A percentile compares a stretch with the other conserved stretches of the same genome.
phyloP scores from a whole-genome alignment of 2,888 invertebrate species.

The Trichacis sp. region DNA sequence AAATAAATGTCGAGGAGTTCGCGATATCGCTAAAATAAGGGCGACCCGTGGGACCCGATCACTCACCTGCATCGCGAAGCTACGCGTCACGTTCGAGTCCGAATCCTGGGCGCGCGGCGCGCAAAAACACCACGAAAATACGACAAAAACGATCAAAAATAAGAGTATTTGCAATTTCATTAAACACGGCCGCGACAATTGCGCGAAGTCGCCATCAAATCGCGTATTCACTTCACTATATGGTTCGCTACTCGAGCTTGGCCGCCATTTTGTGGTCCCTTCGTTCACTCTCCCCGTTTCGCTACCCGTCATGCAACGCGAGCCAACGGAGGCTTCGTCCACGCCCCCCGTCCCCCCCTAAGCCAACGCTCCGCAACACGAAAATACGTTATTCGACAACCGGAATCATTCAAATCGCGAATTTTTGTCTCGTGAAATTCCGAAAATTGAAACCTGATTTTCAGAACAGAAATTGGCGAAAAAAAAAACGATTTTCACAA shows the following conservation, averaged over 20 bases:
- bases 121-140: slow-evolving; percentile 45
- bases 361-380: too few species aligned
- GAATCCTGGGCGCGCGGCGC: slow-evolving; percentile 44
- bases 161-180: slow-evolving; percentile 48
- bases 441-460: too few species aligned
- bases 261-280: slow-evolving; percentile 68
- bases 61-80: slow-evolving; percentile 68
- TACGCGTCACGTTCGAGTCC: slow-evolving; percentile 63
- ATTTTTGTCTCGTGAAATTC: too few species aligned
- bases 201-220: slow-evolving; percentile 59
- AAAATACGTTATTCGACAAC: too few species aligned
- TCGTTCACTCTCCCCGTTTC: slow-evolving; percentile 53
- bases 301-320: slow-evolving; percentile 60
- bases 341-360: neutral
- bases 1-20: too few species aligned
- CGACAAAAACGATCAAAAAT: slow-evolving; percentile 25
- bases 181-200: slow-evolving; percentile 45
- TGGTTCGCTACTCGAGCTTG: slow-evolving; percentile 61
- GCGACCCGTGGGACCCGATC: slow-evolving; percentile 53
- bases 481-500: too few species aligned
- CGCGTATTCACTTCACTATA: slow-evolving; percentile 64
- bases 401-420: too few species aligned
- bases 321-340: too few species aligned
- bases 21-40: slow-evolving; percentile 40
- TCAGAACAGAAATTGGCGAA: too few species aligned